Percentiles rank a stretch among this genome's conserved stretches.
These are phyloP conservation scores for Lutraria rhynchaena DNA, from an alignment of 1,140 invertebrate genomes.

Conservation along the genomic window DNA sequence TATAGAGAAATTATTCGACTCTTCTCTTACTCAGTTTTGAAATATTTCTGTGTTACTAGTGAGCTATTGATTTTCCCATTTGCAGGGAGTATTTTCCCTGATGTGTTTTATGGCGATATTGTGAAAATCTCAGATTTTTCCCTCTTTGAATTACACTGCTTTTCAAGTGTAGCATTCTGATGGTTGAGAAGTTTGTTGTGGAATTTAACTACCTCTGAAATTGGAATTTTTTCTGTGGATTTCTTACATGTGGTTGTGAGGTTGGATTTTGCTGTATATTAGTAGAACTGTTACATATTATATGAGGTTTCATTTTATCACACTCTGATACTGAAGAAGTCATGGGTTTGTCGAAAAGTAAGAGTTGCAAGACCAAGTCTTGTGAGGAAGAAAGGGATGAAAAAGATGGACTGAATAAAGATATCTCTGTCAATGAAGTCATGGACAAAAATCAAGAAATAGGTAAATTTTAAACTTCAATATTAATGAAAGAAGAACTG, in stretches of 20 bases:
- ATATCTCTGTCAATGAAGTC: neutral
- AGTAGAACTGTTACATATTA: too few relatives aligned
- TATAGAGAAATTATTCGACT: too few relatives aligned
- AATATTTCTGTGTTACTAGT: constrained; percentile 24
- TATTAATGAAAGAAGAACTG: too few relatives aligned
- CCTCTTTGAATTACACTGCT: neutral
- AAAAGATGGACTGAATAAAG: neutral
- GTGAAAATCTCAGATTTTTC: constrained; percentile 18
- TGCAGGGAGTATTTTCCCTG: constrained; percentile 3
- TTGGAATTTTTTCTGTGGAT: too few relatives aligned
- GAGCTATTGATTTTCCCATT: constrained; percentile 20
- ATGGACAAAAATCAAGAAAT: neutral
- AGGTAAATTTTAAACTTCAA: too few relatives aligned
- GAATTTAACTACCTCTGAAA: too few relatives aligned
- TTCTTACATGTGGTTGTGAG: too few relatives aligned
- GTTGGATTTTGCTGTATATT: too few relatives aligned
- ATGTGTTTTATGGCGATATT: constrained; percentile 27
- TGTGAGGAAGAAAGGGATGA: neutral
- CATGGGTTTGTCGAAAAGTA: constrained; percentile 28
- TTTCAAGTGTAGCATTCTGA: too few relatives aligned
- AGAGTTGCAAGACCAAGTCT: constrained; percentile 12
- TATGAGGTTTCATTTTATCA: too few relatives aligned
- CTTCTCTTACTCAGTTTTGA: constrained; percentile 6
- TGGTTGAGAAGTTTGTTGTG: too few relatives aligned
- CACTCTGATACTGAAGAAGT: too few relatives aligned